Base-by-base conservation (phyloP, 2,797 vertebrate species). In the Anguilla pacifica region DNA sequence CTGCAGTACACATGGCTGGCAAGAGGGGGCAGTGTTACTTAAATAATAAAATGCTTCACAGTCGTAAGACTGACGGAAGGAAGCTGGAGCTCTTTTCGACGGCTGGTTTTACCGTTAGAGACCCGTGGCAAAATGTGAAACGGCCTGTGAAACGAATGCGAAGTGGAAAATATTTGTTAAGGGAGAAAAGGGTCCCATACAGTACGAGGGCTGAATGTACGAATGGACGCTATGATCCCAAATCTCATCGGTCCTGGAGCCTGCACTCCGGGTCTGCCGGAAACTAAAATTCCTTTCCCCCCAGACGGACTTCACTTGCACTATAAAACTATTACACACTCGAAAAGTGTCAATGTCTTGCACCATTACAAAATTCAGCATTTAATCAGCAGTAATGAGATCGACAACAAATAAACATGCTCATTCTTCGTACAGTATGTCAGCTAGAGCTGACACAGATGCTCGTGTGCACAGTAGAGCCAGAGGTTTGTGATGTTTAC, bases 1-100 rank as follows among this genome's bases (percentile, higher is more conserved):
- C 1, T 49, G 43, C 46, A 82, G 46, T 82, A 82, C 22, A 51
- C 6, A 51, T 11, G 0, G 0, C 3, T 49, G 79, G 19, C 79
- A 51, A 82, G 43, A 82, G 79, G 46, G 46, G 79, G 79, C 22
- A 82, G 9, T 82, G 79, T 51, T 49, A 49, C 43, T 49, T 82
- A 82, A 82, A 82, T 4, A 79, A 82, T 49, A 10, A 79, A 79
- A 43, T 43, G 22, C 43, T n/a, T 82, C 9, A n/a, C 46, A 82
- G 6, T n/a, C 6, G 13, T 5, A 6, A 46, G 35, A 43, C 13
- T 79, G 67, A 31, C 22, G 11, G 77, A 46, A 43, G 43, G 77
- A 22, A 39, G 22, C 15, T 74, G 17, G 4, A 46, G 39, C 11
- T 82, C 1, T n/a, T 82, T 51, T 49, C 22, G 17, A 46, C 35